Evolutionary conservation across 2,888 invertebrate species (phyloP), one percentile per base, ranked within the genome.

Genomic region (Lysandra coridon): DNA sequence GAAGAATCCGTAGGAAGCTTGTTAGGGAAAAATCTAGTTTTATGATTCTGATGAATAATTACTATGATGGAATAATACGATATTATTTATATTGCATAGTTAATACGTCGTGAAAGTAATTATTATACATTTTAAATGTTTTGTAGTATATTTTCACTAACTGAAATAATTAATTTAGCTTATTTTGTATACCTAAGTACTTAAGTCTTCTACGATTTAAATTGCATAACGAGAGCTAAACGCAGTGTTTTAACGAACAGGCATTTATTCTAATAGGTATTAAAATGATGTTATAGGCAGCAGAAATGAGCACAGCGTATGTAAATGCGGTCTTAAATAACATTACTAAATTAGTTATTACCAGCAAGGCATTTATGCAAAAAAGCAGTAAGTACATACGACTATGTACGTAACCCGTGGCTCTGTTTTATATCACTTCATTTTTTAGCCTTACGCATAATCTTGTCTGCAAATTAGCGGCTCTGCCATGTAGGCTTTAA

Each of bases 401-500:
- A 40, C 57, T 82, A 84, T 81, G 82, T 84, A 84, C 82, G 82
- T 82, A 73, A 81, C 80, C 77, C 81, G 80, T 82, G 82, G 80
- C 80, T 83, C 81, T 74, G 79, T 75, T 79, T 62, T 80, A 80
- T 80, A 73, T 79, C 78, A 79, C 78, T 80, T 60, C 62, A 79
- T 83, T 83, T 83, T 82, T 82, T 82, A 79, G 78, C 80, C 80
- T 64, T 80, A 80, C 80, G 79, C 78, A 81, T 81, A 81, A 80
- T 80, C 80, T 75, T 80, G 80, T 69, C 33, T 79, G 60, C 79
- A 75, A 79, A 79, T 79, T 79, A 79, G 75, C 60, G 62, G 53
- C 53, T 79, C 40, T 74, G 79, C 74, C 79, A 62, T 75, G 74
- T 44, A 44, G 37, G 57, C 53, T 6, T 53, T 75, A 75, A 30